Conservation (phyloP, 1,140 invertebrate species). For the Brachionus koreanus region DNA sequence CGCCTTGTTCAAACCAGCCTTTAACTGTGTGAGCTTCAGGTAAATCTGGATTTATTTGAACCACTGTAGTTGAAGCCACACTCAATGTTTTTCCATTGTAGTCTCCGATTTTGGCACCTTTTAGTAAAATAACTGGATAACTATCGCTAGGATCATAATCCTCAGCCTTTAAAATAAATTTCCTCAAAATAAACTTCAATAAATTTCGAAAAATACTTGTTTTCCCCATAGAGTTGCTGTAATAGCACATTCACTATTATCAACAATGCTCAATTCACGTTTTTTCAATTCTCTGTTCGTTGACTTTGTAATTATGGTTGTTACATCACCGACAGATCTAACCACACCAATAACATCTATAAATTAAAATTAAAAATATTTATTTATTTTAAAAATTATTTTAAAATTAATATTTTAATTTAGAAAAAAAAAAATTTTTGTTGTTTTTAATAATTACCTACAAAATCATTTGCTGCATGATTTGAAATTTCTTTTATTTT, state of each 20-base stretch:
- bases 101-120: conserved; percentile 71
- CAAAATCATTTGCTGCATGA: conserved; percentile 63
- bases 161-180: conserved; percentile 65
- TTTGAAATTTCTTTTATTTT: conserved; percentile 71
- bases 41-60: conserved; percentile 81
- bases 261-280: conserved; percentile 79
- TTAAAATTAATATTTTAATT: not conserved
- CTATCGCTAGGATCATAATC: conserved; percentile 69
- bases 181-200: not conserved
- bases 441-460: conserved; percentile 59
- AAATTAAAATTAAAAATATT: not conserved
- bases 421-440: conserved; percentile 61
- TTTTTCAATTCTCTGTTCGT: conserved; percentile 81
- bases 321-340: conserved; percentile 69
- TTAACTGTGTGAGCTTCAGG: conserved; percentile 76
- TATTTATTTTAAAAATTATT: conserved; percentile 46
- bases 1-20: conserved; percentile 82
- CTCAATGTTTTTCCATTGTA: conserved; percentile 61
- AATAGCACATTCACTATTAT: conserved; percentile 75
- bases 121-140: conserved; percentile 76
- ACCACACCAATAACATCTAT: conserved; percentile 86
- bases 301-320: conserved; percentile 68
- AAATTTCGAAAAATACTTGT: not conserved
- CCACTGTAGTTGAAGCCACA: conserved; percentile 28
- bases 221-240: conserved; percentile 63